Base-by-base conservation (phyloP, 2,888 invertebrate genomes). In the Cosmia trapezina region DNA sequence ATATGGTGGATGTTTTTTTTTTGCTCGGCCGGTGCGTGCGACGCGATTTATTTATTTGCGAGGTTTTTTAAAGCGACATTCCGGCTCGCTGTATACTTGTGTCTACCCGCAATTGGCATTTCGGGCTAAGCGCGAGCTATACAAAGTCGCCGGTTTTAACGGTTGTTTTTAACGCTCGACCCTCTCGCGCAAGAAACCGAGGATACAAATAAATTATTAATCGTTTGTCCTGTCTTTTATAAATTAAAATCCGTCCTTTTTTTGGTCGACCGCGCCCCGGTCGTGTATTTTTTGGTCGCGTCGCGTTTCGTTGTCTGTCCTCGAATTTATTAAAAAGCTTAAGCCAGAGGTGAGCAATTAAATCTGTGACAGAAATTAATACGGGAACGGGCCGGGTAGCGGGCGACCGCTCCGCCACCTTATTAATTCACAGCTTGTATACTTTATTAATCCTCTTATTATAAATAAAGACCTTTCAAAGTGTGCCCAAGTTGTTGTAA, bases 221-320 rank as follows among this genome's bases (percentile, higher is more conserved):
- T 96, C 96, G 96, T 96, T 96, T 96, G 96, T 96, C 96, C 96
- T 96, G 96, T 96, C 96, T 94, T 95, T 95, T 96, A 95, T 96
- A 96, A 96, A 96, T 96, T 96, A 96, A 96, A 96, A 96, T 95
- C 92, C 90, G 89, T 93, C 90, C 92, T 95, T 96, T 95, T 96
- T 95, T 95, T 93, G 89, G 93, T 87, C 89, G 90, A 87, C 89
- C 92, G 91, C 91, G 92, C 87, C 91, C 89, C 84, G 91, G 82
- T 86, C 86, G 89, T 86, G 87, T 90, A 91, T 94, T 95, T 95
- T 96, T 96, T 95, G 91, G 93, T 93, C 89, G 92, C 91, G 87
- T 91, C 91, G 91, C 91, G 91, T 93, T 94, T 93, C 92, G 93
- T 93, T 92, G 93, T 92, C 94, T 93, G 95, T 93, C 94, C 93